A percentile compares a stretch with the other conserved stretches of the same genome.
phyloP scores from a whole-genome alignment of 2,113 vertebrate species.

The Colinus virginianus region DNA sequence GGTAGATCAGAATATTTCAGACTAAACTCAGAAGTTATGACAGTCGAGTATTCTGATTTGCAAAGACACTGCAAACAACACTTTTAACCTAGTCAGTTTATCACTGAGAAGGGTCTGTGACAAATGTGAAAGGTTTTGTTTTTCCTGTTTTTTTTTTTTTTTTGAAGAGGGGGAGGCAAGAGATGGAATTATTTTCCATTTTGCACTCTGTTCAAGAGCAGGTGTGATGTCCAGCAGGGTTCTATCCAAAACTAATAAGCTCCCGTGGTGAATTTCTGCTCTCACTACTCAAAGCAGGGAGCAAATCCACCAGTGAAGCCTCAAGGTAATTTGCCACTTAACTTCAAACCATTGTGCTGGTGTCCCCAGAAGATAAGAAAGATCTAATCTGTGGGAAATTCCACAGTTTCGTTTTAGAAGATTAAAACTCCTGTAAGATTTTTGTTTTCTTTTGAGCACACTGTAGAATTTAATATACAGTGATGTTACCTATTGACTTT shows the following conservation, averaged over 20 bases:
- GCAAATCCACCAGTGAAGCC: background rate
- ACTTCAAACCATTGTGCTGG: background rate
- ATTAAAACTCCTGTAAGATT: background rate
- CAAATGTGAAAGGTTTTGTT: background rate
- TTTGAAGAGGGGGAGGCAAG: background rate
- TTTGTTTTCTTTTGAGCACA: background rate
- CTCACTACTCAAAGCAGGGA: background rate
- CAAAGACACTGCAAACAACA: background rate
- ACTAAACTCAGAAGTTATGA: background rate
- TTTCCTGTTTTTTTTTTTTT: background rate
- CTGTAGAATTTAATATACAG: background rate
- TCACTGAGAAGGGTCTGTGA: background rate
- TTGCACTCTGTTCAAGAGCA: background rate
- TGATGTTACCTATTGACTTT: background rate
- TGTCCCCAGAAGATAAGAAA: background rate
- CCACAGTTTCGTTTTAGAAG: background rate
- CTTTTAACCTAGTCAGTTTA: background rate
- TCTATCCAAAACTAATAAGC: background rate
- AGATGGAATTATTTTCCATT: background rate
- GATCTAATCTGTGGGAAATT: rapidly evolving
- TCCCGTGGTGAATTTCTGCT: background rate
- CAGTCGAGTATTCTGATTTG: background rate
- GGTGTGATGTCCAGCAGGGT: background rate
- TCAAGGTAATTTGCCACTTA: background rate
- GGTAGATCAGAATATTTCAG: background rate